Evolutionary conservation across 1,140 invertebrate species (phyloP).

Genomic region (Aphelinus atriplicis): DNA sequence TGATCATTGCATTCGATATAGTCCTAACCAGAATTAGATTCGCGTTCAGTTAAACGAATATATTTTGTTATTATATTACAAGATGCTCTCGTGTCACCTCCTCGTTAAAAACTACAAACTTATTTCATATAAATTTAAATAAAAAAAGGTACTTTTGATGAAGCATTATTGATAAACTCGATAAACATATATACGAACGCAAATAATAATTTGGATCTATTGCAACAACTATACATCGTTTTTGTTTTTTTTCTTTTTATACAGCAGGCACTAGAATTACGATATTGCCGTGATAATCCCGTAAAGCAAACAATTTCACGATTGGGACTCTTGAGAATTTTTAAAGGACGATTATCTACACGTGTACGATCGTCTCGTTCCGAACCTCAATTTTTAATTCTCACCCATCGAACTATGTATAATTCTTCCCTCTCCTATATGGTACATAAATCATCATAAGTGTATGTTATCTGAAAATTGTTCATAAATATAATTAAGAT

Average conservation of each 20-base stretch:
- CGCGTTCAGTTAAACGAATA: no score
- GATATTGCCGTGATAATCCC: slow-evolving; percentile 37
- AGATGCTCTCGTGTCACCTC: no score
- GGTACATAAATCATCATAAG: neutral
- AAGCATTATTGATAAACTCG: neutral
- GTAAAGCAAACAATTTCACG: slow-evolving; percentile 21
- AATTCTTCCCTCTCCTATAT: neutral
- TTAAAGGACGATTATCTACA: slow-evolving; percentile 28
- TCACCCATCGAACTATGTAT: slow-evolving; percentile 1
- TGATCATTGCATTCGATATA: neutral
- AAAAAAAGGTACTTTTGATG: no score
- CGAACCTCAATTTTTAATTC: neutral
- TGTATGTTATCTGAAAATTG: neutral
- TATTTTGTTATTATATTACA: no score
- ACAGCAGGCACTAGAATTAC: slow-evolving; percentile 45
- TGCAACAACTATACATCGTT: slow-evolving; percentile 37
- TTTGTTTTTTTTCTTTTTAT: slow-evolving; percentile 10
- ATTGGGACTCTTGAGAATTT: slow-evolving; percentile 1
- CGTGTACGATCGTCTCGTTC: slow-evolving; percentile 15
- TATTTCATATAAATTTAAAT: no score
- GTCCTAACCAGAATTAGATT: no score
- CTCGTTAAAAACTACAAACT: no score
- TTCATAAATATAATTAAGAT: slow-evolving; percentile 12
- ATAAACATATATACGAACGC: slow-evolving; percentile 20
- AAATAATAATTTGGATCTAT: slow-evolving; percentile 20